phyloP scores from a whole-genome alignment of 37 sponge, comb jelly and placozoan genomes.

The Aplysina aerophoba region DNA sequence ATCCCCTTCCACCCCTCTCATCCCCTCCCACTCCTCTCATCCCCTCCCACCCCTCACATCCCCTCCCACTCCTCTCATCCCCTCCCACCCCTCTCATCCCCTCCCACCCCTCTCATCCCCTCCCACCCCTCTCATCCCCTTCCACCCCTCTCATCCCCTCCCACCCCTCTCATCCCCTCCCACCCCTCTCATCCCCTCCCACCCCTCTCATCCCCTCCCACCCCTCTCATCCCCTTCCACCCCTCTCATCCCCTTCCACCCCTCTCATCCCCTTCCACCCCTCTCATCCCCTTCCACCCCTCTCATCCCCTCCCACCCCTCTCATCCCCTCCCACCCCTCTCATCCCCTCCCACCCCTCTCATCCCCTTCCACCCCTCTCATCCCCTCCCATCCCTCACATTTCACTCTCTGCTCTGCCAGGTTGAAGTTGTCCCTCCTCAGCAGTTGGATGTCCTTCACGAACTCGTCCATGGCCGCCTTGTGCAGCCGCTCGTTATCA shows the following conservation, averaged over 20 bases:
- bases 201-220: too few relatives aligned
- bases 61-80: too few relatives aligned
- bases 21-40: neutral
- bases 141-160: too few relatives aligned
- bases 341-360: neutral
- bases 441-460: neutral
- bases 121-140: too few relatives aligned
- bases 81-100: neutral
- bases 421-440: constrained; percentile 6
- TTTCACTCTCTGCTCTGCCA: constrained; percentile 24
- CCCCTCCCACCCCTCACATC: neutral
- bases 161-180: too few relatives aligned
- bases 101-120: constrained; percentile 8
- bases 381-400: constrained; percentile 4
- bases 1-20: neutral
- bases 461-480: constrained; percentile 1
- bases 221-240: too few relatives aligned
- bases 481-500: constrained; percentile 9
- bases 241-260: too few relatives aligned
- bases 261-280: neutral
- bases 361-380: neutral
- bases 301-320: neutral
- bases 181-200: too few relatives aligned
- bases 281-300: neutral
- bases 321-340: neutral